Evolutionary conservation across 2,888 invertebrate genomes (phyloP).

Genomic region (Monoplex corrugatus): DNA sequence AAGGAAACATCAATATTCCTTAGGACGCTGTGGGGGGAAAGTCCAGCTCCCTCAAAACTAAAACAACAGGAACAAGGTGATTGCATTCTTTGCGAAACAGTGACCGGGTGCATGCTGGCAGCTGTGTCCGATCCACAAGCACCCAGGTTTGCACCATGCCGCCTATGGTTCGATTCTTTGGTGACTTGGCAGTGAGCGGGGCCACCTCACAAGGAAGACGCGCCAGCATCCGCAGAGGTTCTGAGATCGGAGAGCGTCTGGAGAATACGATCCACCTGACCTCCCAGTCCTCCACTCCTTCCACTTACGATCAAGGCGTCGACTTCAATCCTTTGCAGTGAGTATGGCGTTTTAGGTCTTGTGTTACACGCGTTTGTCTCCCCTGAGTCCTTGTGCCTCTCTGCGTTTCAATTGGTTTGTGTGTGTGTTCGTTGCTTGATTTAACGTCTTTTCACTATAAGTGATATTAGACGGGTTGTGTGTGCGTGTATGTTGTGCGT

Average conservation of each 20-base stretch:
- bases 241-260: constrained; percentile 70
- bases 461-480: too few relatives aligned
- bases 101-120: not conserved
- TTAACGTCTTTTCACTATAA: too few relatives aligned
- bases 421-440: too few relatives aligned
- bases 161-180: constrained; percentile 63
- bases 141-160: constrained; percentile 56
- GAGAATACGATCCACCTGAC: constrained; percentile 72
- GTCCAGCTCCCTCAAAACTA: not conserved
- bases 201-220: constrained; percentile 58
- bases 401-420: too few relatives aligned
- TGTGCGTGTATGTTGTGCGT: not conserved
- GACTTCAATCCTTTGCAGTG: constrained; percentile 58
- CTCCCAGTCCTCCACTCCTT: constrained; percentile 63
- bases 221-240: constrained; percentile 69
- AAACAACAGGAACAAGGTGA: not conserved
- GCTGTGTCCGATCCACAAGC: not conserved
- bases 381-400: not conserved
- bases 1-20: not conserved
- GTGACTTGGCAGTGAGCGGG: constrained; percentile 60
- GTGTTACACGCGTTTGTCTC: not conserved
- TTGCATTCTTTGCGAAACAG: not conserved
- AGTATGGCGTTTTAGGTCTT: constrained; percentile 54
- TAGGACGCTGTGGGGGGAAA: not conserved
- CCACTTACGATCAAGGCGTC: constrained; percentile 60